Evolutionary conservation across 1,140 invertebrate genomes (phyloP), one percentile per base, ranked within the genome.

Genomic region (Hycleus cichorii): DNA sequence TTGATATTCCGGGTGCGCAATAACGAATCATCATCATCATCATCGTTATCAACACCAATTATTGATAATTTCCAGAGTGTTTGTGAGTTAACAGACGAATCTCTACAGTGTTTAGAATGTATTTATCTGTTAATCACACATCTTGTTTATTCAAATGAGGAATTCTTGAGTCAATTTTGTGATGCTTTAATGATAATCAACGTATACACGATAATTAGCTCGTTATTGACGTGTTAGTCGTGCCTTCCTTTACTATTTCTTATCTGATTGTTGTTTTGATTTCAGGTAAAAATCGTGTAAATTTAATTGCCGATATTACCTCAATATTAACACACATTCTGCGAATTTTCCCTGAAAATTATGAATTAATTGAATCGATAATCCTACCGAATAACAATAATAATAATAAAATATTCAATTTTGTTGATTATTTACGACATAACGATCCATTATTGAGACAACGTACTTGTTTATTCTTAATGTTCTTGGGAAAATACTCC

Each of bases 151-250:
- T 72, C 80, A 9, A 80, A 85, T 32, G 79, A 84, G 25, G 79
- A 83, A 51, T 91, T 88, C 69, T 78, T 90, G 0, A 78, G 79
- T 1, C 89, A 92, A 65, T 85, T 91, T 67, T 91, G 88, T 67
- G 85, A 90, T 58, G 82, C 87, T 2, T 75, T 90, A 26, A 80
- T 80, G n/a, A 80, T 88, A 38, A 75, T 88, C 24, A 80, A 82
- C 49, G 82, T 80, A 3, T 76, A 77, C 57, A 65, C 75, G 6
- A 71, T 83, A 4, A 77, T 84, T 52, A 78, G 78, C 2, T 69
- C 71, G 24, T 77, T 85, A 4, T 72, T 57, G 43, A 54, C 47
- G 32, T 62, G 59, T 60, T 27, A 60, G 55, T 62, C 18, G 18
- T 18, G 18, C 2, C 18, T 18, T 1, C 18, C 18, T 18, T 18